phyloP scores from a whole-genome alignment of 2,113 vertebrate species.

The Hippocampus barbouri region DNA sequence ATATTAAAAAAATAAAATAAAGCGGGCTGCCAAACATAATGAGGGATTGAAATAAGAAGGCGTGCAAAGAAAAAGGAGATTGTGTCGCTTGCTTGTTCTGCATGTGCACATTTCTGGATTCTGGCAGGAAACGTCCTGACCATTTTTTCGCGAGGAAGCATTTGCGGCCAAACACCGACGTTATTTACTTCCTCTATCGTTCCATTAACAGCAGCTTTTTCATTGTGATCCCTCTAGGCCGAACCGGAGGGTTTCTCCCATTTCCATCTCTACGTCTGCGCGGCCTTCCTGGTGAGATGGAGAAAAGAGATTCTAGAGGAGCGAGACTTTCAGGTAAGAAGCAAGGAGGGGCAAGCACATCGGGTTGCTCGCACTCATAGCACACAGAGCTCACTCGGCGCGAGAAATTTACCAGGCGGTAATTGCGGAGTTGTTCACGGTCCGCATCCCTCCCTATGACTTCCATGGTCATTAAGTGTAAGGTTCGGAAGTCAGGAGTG shows the following conservation, averaged over 20 bases:
- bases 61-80: conserved; percentile 29
- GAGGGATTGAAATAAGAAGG: conserved; percentile 43
- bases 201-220: background rate
- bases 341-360: background rate
- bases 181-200: background rate
- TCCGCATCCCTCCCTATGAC: conserved; percentile 52
- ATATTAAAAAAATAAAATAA: conserved; percentile 18
- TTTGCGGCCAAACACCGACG: background rate
- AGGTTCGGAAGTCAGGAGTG: conserved; percentile 57
- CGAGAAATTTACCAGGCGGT: conserved; percentile 18
- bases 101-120: conserved; percentile 37
- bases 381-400: background rate
- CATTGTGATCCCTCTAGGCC: conserved; percentile 69
- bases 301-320: conserved; percentile 81
- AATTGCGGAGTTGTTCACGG: conserved; percentile 19
- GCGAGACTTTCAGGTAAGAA: conserved; percentile 85
- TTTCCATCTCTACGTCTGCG: conserved; percentile 96
- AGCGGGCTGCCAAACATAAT: conserved; percentile 23
- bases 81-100: conserved; percentile 22
- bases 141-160: conserved; percentile 1
- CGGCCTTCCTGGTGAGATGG: conserved; percentile 93
- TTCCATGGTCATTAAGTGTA: conserved; percentile 49
- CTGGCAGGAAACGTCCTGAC: conserved; percentile 16
- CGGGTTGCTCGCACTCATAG: background rate
- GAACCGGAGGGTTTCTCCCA: conserved; percentile 97